Evolutionary conservation across 2,888 invertebrate species (phyloP), one percentile per base, ranked within the genome.

Genomic region (Trichogramma dendrolimi): DNA sequence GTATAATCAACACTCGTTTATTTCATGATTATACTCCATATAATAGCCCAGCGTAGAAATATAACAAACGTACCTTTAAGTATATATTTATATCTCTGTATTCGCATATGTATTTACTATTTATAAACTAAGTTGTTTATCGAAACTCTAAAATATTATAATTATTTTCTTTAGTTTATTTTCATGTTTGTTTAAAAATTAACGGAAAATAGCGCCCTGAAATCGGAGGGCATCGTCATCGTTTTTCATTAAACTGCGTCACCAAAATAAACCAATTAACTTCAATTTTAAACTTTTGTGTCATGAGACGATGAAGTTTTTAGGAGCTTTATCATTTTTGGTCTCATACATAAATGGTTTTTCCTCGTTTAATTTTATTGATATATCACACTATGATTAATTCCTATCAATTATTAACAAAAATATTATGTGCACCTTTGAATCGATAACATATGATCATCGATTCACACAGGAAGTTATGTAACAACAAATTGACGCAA

Each of bases 31-130:
- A 66, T 75, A 73, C 77, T 77, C 76, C 77, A 75, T 77, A 74
- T 73, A 74, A 75, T 71, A 77, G 77, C 78, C 78, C 74, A 78
- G 76, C 73, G 72, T 77, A 78, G 76, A 76, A 78, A 77, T 77
- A 75, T 77, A 78, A 78, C 78, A 77, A 77, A 77, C 75, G 69
- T 74, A 70, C 70, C 69, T 66, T 62, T 66, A 58, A 65, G 68
- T 67, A 60, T 66, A 66, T 61, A 57, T 62, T 66, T 67, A 60
- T 66, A 66, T 64, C 57, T 61, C 62, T 64, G 63, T 67, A 71
- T 70, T 74, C 74, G 73, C 66, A 75, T 76, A 75, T 72, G 73
- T 74, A 75, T 75, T 76, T 75, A 74, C 73, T 75, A 75, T 73
- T 73, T 73, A 75, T 72, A 70, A 70, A 73, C 75, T 73, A 73